Evolutionary conservation across 2,113 vertebrate species (phyloP).

Genomic region (Cryptomyrus ogoouensis): DNA sequence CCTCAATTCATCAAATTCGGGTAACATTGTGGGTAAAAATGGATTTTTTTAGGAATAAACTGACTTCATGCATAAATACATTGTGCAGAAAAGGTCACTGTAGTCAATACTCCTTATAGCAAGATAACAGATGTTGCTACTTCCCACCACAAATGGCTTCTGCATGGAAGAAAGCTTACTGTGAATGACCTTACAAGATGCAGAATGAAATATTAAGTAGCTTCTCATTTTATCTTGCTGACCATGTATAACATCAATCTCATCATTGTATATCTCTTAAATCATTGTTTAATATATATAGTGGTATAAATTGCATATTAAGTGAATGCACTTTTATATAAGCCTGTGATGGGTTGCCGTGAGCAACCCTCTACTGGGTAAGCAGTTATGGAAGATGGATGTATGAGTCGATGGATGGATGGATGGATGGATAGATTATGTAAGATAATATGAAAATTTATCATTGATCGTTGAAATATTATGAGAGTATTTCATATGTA

Average conservation of each 20-base stretch:
- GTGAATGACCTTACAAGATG: not conserved
- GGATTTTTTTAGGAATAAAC: not conserved
- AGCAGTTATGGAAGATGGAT: not conserved
- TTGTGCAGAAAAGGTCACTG: not conserved
- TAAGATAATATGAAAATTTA: not conserved
- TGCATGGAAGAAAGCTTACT: not conserved
- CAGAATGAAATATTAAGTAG: not conserved
- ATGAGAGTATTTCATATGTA: not conserved
- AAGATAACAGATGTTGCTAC: not conserved
- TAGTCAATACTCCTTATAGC: not conserved
- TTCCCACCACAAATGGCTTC: not conserved
- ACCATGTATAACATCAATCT: not conserved
- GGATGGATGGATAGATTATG: not conserved
- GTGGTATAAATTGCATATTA: not conserved
- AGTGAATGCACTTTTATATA: not conserved
- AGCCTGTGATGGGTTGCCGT: not conserved
- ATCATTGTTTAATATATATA: not conserved
- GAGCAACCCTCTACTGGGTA: not conserved
- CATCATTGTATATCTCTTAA: not conserved
- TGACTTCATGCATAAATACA: slow-evolving; percentile 14
- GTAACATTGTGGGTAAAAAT: not conserved
- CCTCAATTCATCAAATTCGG: not conserved
- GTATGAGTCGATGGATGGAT: not conserved
- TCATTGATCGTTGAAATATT: not conserved
- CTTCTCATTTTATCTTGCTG: not conserved